Base-by-base conservation (phyloP, 2,113 vertebrate species). In the Ia io region DNA sequence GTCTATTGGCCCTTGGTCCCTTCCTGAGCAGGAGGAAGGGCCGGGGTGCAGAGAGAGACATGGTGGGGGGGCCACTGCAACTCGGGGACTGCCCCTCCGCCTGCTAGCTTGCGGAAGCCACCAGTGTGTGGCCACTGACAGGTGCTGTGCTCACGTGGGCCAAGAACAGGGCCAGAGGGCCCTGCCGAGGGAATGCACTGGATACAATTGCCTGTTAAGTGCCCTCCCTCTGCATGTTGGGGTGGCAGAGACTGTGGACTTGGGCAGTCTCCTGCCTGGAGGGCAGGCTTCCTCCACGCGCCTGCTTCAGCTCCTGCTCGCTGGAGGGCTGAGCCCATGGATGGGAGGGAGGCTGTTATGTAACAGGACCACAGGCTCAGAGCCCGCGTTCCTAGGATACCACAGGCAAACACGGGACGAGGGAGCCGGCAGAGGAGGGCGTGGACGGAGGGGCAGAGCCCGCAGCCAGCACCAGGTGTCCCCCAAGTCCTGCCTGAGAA, bases 341-440 rank as follows among this genome's bases (percentile, higher is more conserved):
- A 76, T 35, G 97, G 94, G 95, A 44, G 93, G 71, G 69, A 70
- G 67, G 86, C 78, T 80, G 94, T 97, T 97, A 97, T 97, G 94
- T 97, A 97, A 97, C 95, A 86, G 92, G 92, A 88, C 85, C 95
- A 95, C 88, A 78, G 95, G 93, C 90, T 90, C 1, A 0, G 37
- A 93, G 84, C 53, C 92, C 65, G 14, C 22, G 96, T 96, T 97
- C 96, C 97, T 97, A 96, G 96, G 97, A 97, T 78, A 97, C 97
- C 90, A 49, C 84, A 79, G 94, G 61, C 88, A 97, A 97, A 95
- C 95, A 96, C 1, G 11, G 86, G 94, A 53, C 0, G 4, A 16
- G 89, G 67, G 70, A 69, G 67, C 37, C 28, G 3, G 51, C 13
- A 6, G 87, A 47, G 59, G 77, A 87, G 92, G 89, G 88, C 4